phyloP scores from a whole-genome alignment of 2,797 vertebrate genomes.

The Microctenopoma stevenorrisi region DNA sequence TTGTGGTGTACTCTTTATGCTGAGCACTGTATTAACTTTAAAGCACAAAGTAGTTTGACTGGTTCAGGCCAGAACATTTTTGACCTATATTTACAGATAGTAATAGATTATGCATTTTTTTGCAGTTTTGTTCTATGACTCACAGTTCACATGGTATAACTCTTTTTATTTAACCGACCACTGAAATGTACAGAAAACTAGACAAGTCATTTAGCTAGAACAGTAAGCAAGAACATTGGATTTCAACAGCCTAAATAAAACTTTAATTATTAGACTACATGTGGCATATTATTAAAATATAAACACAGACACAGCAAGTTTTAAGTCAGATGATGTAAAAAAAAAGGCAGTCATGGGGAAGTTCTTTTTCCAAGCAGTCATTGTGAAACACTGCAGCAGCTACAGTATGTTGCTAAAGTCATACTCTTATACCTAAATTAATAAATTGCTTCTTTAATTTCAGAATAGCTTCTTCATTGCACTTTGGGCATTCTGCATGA shows the following conservation, averaged over 20 bases:
- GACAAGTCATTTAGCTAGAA: background rate
- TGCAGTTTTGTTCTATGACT: too few relatives aligned
- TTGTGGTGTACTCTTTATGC: too few relatives aligned
- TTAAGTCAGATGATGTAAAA: background rate
- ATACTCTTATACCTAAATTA: too few relatives aligned
- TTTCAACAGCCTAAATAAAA: background rate
- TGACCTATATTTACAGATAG: too few relatives aligned
- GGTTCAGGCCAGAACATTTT: too few relatives aligned
- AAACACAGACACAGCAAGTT: background rate
- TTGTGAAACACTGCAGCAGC: background rate
- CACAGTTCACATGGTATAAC: background rate
- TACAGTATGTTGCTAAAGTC: background rate
- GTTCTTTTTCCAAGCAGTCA: background rate
- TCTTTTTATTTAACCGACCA: background rate
- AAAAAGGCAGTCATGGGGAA: background rate
- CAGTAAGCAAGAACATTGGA: background rate
- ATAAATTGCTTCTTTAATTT: background rate
- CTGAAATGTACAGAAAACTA: background rate
- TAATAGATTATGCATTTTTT: too few relatives aligned
- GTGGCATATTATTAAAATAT: background rate
- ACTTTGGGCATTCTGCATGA: background rate
- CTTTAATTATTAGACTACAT: background rate
- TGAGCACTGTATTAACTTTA: too few relatives aligned
- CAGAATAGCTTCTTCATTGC: background rate
- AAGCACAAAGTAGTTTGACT: too few relatives aligned